These are phyloP conservation scores for Mormyrus lacerda DNA, from an alignment of 2,113 vertebrate species.

Conservation along the genomic window DNA sequence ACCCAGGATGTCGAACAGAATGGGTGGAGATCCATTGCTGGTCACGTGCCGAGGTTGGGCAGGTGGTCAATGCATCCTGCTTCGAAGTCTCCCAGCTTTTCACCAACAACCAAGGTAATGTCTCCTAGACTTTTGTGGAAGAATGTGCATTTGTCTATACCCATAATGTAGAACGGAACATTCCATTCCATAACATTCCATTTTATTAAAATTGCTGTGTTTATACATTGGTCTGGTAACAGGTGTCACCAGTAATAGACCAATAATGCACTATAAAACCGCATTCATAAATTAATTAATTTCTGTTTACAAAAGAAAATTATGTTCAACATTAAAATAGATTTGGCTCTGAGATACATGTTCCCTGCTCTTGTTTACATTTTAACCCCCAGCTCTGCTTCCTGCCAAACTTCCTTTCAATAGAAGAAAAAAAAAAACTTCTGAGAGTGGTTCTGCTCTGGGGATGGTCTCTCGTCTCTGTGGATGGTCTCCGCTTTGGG, in stretches of 20 bases:
- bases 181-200: not conserved
- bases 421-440: slow-evolving; percentile 15
- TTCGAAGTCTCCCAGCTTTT: slow-evolving; percentile 58
- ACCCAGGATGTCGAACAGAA: slow-evolving; percentile 51
- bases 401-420: not conserved
- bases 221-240: not conserved
- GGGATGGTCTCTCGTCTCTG: not conserved
- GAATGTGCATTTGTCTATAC: not conserved
- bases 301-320: not conserved
- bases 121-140: not conserved
- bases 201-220: not conserved
- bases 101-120: slow-evolving; percentile 51
- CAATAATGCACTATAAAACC: not conserved
- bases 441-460: not conserved
- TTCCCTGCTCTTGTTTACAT: not conserved
- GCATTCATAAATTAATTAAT: not conserved
- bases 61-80: slow-evolving; percentile 54
- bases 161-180: not conserved
- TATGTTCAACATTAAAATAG: not conserved
- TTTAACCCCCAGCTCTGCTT: not conserved
- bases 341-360: not conserved
- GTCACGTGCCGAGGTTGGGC: slow-evolving; percentile 49
- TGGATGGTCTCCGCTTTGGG: not conserved
- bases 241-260: not conserved
- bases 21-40: slow-evolving; percentile 60